Conservation (phyloP, 2,113 vertebrate species). For the Amphilophus citrinellus region DNA sequence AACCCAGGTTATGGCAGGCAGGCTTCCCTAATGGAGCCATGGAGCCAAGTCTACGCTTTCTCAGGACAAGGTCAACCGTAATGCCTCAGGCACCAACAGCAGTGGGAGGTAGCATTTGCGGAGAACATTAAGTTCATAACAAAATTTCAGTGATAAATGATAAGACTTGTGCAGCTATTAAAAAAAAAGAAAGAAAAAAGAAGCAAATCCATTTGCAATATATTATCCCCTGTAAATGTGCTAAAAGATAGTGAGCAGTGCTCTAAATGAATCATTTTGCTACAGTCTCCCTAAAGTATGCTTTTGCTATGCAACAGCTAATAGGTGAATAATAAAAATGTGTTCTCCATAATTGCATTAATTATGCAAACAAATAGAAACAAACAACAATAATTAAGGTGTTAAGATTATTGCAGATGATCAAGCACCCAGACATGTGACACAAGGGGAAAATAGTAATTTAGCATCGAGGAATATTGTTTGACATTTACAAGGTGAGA, state of each 20-base stretch:
- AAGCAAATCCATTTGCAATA: background rate
- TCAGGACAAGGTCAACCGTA: slow-evolving; percentile 86
- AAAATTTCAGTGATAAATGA: slow-evolving; percentile 42
- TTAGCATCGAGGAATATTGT: slow-evolving; percentile 58
- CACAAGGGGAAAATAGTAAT: slow-evolving; percentile 66
- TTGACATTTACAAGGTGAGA: slow-evolving; percentile 63
- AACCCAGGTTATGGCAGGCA: slow-evolving; percentile 81
- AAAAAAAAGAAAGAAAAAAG: background rate
- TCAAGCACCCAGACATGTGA: slow-evolving; percentile 49
- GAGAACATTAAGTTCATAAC: slow-evolving; percentile 38
- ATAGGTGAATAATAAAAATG: slow-evolving; percentile 53
- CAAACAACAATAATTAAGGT: slow-evolving; percentile 49
- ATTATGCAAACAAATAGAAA: slow-evolving; percentile 52
- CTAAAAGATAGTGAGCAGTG: background rate
- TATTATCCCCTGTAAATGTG: background rate
- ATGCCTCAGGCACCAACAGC: slow-evolving; percentile 52
- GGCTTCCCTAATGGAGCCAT: slow-evolving; percentile 85
- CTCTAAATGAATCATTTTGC: slow-evolving; percentile 6
- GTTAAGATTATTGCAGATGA: slow-evolving; percentile 52
- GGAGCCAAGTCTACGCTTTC: slow-evolving; percentile 80
- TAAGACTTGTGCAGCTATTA: background rate
- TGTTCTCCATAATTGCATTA: slow-evolving; percentile 48
- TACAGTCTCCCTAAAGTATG: slow-evolving; percentile 1
- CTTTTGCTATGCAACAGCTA: slow-evolving; percentile 14
- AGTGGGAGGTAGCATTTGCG: slow-evolving; percentile 42